Percentiles rank a stretch among this genome's conserved stretches.
These are phyloP conservation scores for Euleptes europaea DNA, from an alignment of 2,113 vertebrate genomes.

Conservation along the genomic window DNA sequence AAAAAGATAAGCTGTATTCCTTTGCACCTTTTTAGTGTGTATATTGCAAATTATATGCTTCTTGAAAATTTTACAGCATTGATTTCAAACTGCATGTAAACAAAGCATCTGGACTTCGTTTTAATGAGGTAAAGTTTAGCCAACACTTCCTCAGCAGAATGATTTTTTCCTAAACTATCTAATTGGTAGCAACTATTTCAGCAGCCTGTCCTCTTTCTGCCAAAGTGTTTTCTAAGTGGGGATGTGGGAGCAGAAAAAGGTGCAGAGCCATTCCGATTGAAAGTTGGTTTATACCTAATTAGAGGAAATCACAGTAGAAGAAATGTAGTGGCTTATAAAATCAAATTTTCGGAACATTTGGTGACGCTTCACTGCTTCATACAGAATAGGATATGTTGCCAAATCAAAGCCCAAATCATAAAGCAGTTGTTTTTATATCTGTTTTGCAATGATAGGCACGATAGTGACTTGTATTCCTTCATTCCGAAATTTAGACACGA, in stretches of 20 bases:
- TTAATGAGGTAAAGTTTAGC: conserved; percentile 71
- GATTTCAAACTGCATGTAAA: conserved; percentile 62
- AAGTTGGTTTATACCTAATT: conserved; percentile 64
- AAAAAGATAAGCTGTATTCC: conserved; percentile 32
- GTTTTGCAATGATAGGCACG: background rate
- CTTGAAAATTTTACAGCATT: conserved; percentile 47
- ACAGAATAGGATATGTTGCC: background rate
- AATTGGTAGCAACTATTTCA: conserved; percentile 66
- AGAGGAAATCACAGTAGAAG: conserved; percentile 14
- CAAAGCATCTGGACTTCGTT: conserved; percentile 64
- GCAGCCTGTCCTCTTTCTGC: conserved; percentile 56
- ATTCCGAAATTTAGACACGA: conserved; percentile 25
- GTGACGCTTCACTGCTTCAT: conserved; percentile 17
- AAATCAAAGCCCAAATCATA: conserved; percentile 31
- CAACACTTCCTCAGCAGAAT: conserved; percentile 59
- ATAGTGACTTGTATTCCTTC: background rate
- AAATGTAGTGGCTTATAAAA: conserved; percentile 36
- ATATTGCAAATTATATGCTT: conserved; percentile 45
- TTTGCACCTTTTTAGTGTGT: conserved; percentile 30
- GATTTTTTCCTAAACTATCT: conserved; percentile 34
- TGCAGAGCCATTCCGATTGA: conserved; percentile 41
- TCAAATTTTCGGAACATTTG: conserved; percentile 14
- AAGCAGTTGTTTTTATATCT: conserved; percentile 45
- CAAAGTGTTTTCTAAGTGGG: conserved; percentile 48
- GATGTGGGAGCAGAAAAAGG: conserved; percentile 51